Evolutionary conservation across 1,140 invertebrate species (phyloP), one percentile per base, ranked within the genome.

Genomic region (Drosophila tropicalis): DNA sequence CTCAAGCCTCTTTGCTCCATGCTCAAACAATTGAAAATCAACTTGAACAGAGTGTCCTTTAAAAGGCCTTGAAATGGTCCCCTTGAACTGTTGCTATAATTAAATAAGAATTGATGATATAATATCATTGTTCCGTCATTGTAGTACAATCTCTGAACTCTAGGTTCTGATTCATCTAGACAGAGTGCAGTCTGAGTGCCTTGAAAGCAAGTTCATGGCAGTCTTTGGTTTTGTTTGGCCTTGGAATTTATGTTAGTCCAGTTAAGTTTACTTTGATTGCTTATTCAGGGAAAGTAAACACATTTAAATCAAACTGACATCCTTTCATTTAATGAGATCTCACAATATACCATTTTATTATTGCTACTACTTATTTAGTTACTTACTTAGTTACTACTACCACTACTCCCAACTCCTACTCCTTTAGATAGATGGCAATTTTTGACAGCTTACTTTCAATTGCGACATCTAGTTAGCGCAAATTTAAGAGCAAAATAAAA

Each of bases 361-460:
- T 19, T 44, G 32, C 40, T 71, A 55, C 66, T 32, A 69, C 68
- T 5, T 6, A 70, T 32, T 61, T 3, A 29, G 29, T 36, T 36
- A 36, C 7, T 12, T 9, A 40, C 36, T 39, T 39, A 39, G 1
- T 36, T 44, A 55, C 60, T 32, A 25, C 44, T 22, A 36, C 13
- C 36, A 39, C 22, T 29, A 39, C 12, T 13, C 36, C 12, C 13
- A 19, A 41, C 25, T 19, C 12, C 40, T 63, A 55, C 64, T 56
- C 65, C 62, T 47, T 41, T 47, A 40, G 36, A 19, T 55, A 34
- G 61, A 44, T 61, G 66, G 78, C 44, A 67, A 75, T 79, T 83
- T 87, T 77, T 87, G 84, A 87, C 83, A 87, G 83, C 83, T 87
- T 73, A 87, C 83, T 87, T 87, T 87, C 83, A 89, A 83, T 87